Base-by-base conservation (phyloP, 2,113 vertebrate species). In the Lasiurus borealis region DNA sequence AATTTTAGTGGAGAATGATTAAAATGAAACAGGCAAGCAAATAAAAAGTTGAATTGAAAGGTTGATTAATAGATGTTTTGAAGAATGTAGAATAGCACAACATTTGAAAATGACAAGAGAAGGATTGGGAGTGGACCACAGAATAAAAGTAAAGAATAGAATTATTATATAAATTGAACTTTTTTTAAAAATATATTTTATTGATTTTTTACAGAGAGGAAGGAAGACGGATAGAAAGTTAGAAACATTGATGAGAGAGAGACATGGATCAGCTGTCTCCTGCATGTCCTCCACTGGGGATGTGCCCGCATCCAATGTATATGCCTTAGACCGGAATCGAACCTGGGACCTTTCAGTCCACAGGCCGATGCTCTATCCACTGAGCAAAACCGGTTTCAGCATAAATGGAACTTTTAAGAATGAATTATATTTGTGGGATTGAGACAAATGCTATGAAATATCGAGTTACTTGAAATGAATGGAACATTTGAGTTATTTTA, bases 391-490 rank as follows among this genome's bases (percentile, higher is more conserved):
- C 40, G 40, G 40, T 40, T 40, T 40, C 40, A 5, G 40, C 40
- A 40, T 40, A 40, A 40, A 46, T 50, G 10, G 21, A 75, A 66
- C 21, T 75, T 86, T 83, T 82, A 71, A 57, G 46, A 85, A 90
- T 75, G 19, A 68, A 59, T 68, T 59, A 27, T 72, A 16, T 57
- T n/a, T 68, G 27, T 72, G 57, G 36, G 13, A 78, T 54, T 93
- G 18, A 14, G 5, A 59, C 13, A 64, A 64, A 87, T 44, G 27
- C 73, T 54, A 18, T 27, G 9, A 62, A 62, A 10, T 46, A 64
- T 77, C 21, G n/a, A 68, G 52, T 54, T 93, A 66, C 50, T 44
- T 91, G 72, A 87, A 91, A 64, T 3, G 14, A 94, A 50, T 78
- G n/a, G 9, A 10, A 25, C 9, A n/a, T 16, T 15, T 83, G 21